These are phyloP conservation scores for Acanthornis magna DNA, from an alignment of 2,797 vertebrate genomes.

Conservation along the genomic window DNA sequence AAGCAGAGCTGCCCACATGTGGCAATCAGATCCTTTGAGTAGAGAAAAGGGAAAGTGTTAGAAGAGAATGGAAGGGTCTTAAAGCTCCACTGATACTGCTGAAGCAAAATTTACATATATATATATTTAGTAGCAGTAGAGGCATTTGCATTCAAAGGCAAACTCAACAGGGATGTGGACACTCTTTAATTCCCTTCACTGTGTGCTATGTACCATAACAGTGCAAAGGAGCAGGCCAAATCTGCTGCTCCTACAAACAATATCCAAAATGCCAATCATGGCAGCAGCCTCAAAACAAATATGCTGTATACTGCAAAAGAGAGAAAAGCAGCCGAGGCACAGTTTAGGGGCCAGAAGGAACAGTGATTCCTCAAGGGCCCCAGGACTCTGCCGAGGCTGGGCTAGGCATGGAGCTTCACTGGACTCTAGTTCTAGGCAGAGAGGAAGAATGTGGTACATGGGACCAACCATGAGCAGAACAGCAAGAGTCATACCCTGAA, in stretches of 20 bases:
- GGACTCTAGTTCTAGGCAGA: neutral
- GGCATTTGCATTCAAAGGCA: neutral
- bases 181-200: neutral
- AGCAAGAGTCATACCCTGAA: neutral
- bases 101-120: neutral
- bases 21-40: neutral
- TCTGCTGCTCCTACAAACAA: neutral
- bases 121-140: neutral
- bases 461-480: neutral
- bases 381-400: neutral
- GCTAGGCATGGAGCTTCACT: neutral
- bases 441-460: neutral
- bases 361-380: neutral
- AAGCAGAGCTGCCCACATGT: neutral
- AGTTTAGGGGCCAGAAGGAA: neutral
- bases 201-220: neutral
- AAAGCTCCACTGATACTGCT: neutral
- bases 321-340: neutral
- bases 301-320: neutral
- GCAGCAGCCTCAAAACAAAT: neutral
- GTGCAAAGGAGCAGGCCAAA: neutral
- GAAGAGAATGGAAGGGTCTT: neutral
- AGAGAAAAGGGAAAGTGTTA: neutral
- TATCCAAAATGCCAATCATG: neutral
- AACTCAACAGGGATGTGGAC: neutral